phyloP scores from a whole-genome alignment of 30 jellyfish, hydroid and myxozoan genomes.

The Hydractinia symbiolongicarpus region DNA sequence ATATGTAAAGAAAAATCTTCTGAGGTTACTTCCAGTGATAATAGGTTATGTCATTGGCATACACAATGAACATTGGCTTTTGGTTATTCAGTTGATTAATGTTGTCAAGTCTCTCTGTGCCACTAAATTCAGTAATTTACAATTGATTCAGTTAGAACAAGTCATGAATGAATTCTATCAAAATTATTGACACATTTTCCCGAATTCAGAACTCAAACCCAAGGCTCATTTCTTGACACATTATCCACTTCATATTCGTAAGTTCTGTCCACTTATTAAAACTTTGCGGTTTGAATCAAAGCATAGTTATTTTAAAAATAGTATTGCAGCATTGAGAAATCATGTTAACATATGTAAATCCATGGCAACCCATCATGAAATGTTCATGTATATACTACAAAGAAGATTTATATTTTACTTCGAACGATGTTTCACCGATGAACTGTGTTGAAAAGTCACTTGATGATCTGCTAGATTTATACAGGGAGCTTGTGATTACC shows the following conservation, averaged over 20 bases:
- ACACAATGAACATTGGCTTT: too few species aligned
- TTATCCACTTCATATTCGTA: background rate
- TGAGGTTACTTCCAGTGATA: too few species aligned
- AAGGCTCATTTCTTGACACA: slow-evolving; percentile 1
- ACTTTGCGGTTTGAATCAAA: background rate
- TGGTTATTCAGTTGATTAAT: too few species aligned
- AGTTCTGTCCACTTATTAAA: background rate
- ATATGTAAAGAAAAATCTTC: background rate
- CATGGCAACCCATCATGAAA: background rate
- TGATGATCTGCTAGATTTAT: background rate
- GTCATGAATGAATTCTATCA: background rate
- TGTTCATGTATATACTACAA: background rate
- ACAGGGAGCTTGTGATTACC: background rate
- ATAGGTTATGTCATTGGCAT: too few species aligned
- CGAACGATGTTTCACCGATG: background rate
- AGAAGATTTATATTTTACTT: background rate
- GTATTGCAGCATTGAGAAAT: background rate
- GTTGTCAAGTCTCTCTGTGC: too few species aligned
- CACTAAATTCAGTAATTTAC: too few species aligned
- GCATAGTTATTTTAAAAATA: background rate
- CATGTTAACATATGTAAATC: background rate
- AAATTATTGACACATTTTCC: background rate
- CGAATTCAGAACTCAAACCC: background rate
- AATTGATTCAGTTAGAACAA: too few species aligned
- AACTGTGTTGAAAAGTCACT: background rate